Evolutionary conservation across 2,888 invertebrate genomes (phyloP).

Genomic region (Cheilosia vernalis): DNA sequence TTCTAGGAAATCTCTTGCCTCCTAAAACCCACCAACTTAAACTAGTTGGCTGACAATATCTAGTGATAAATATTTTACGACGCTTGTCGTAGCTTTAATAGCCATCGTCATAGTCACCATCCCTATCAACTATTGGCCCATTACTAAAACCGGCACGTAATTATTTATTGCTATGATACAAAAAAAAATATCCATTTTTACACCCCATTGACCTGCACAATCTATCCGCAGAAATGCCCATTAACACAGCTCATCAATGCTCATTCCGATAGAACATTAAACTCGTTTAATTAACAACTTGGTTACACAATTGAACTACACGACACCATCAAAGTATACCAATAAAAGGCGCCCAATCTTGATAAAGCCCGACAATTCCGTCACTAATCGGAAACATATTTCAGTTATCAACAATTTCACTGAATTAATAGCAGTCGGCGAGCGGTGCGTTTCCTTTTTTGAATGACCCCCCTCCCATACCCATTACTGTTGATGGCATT

Average conservation of each 20-base stretch:
- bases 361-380: conserved; percentile 63
- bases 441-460: conserved; percentile 15
- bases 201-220: conserved; percentile 33
- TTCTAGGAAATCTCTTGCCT: too few species aligned
- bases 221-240: conserved; percentile 6
- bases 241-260: conserved; percentile 62
- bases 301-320: conserved; percentile 51
- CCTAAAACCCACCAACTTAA: too few species aligned
- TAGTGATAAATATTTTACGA: too few species aligned
- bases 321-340: conserved; percentile 27
- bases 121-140: too few species aligned
- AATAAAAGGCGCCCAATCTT: conserved; percentile 60
- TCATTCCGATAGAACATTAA: conserved; percentile 62
- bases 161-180: not conserved
- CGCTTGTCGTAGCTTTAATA: too few species aligned
- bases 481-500: not conserved
- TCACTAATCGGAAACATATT: conserved; percentile 74
- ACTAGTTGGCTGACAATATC: too few species aligned
- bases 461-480: not conserved
- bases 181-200: conserved; percentile 6
- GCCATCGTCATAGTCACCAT: too few species aligned
- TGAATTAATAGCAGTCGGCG: conserved; percentile 50
- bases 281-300: conserved; percentile 70
- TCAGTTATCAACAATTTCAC: conserved; percentile 70
- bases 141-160: conserved; percentile 6